Evolutionary conservation across 2,797 vertebrate genomes (phyloP), one percentile per base, ranked within the genome.

Genomic region (Trachops cirrhosus): DNA sequence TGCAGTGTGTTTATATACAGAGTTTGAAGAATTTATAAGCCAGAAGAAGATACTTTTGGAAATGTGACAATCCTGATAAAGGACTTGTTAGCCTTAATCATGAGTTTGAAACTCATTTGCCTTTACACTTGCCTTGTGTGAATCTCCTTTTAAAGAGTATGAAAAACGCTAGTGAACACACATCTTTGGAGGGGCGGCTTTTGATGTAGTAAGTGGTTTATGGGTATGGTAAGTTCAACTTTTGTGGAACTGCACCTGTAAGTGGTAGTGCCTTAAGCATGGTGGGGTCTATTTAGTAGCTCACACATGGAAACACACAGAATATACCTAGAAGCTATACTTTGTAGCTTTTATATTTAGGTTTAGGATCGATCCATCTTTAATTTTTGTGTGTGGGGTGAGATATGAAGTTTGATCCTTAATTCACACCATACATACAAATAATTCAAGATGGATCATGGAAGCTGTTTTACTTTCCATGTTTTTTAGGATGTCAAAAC

Each of bases 61-160:
- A 95, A 68, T 54, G n/a, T 95, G 74, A 89, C 10, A 86, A 2
- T 96, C 59, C 85, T 93, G 87, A 39, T 93, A 86, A 68, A 91
- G 32, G n/a, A 8, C 78, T 93, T 80, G 19, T 86, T 91, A 82
- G 48, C 44, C 41, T 54, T 85, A 71, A 52, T 79, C 34, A 75
- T 26, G n/a, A n/a, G 44, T 93, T 74, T 74, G 70, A 96, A 94
- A 86, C 8, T 95, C 22, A 79, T 14, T 95, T 91, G 46, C 57
- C 48, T 91, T 91, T 85, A 80, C 11, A 54, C 44, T 93, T 73
- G 62, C 24, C 19, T 88, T 64, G 8, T 19, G 37, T 89, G 64
- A 77, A 37, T 88, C 44, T 96, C 24, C 10, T 77, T 94, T 96
- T 91, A 24, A 26, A 59, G 77, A 64, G 50, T 64, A 57, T 64